Base-by-base conservation (phyloP, 2,888 invertebrate species). In the Isoperla grammatica region DNA sequence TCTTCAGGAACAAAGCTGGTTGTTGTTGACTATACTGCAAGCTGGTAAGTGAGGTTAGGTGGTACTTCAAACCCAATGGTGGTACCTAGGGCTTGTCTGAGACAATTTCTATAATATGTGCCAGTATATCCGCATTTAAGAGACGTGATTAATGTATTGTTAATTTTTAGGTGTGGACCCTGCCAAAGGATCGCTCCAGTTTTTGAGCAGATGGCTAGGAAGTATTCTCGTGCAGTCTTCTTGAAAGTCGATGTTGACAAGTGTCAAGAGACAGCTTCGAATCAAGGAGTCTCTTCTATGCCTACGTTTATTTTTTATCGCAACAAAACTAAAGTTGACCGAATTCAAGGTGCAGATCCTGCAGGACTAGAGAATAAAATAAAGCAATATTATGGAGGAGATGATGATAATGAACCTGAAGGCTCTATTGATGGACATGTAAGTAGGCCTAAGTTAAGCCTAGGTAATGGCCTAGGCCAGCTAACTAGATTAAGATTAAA, bases 241-340 rank as follows among this genome's bases (percentile, higher is more conserved):
- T 76, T 95, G 13, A 95, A 96, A 77, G 91, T 99, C 8, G 95
- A 96, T 74, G 96, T 98, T 15, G 97, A 98, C 71, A 85, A 87
- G 74, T 96, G 93, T 69, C 86, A 87, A 67, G 95, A 92, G 67
- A 90, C 91, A 9, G 95, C 97, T 1, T 83, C 87, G 22, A 79
- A 83, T 12, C 90, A 97, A 72, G 92, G 92, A 57, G 90, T 99
- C 42, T 87, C 87, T 59, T 94, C 96, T 0, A 97, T 99, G 96
- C 99, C 99, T 20, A 99, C 99, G 0, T 99, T 99, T 72, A 85
- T 95, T 67, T 94, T 98, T 72, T 97, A 91, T 74, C 85, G 90
- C 67, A 96, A 90, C 73, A 81, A 86, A 82, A 83, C 85, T n/a
- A 89, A 87, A 75, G 81, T 97, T 69, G 95, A 93, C 71, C 78